A percentile compares a stretch with the other conserved stretches of the same genome.
These are phyloP conservation scores for Alviniconcha strummeri DNA, from an alignment of 2,888 invertebrate genomes.

Conservation along the genomic window DNA sequence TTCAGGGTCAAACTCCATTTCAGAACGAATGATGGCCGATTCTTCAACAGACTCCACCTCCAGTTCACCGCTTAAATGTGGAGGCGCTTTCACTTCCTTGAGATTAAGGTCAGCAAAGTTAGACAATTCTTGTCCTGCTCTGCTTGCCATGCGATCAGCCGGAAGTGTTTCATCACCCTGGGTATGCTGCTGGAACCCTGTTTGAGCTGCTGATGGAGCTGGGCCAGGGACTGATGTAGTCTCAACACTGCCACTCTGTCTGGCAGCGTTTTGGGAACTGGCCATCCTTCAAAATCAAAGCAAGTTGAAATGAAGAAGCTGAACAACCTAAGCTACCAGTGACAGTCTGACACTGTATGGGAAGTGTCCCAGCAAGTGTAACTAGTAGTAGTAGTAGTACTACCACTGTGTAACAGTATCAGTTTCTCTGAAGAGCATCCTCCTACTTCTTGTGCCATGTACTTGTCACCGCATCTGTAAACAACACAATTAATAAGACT, in stretches of 20 bases:
- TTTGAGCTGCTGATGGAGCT: too few species aligned
- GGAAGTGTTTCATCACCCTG: neutral
- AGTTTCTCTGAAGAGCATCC: neutral
- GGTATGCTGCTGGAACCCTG: too few species aligned
- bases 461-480: neutral
- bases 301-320: too few species aligned
- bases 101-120: neutral
- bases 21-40: neutral
- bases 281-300: too few species aligned
- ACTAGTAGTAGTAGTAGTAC: too few species aligned
- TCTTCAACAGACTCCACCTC: neutral
- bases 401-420: neutral
- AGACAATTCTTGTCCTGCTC: neutral
- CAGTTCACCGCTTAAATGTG: neutral
- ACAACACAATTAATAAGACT: neutral
- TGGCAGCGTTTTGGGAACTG: too few species aligned
- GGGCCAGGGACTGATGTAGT: too few species aligned
- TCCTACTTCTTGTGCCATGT: neutral
- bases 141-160: neutral
- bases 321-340: too few species aligned
- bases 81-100: neutral
- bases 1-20: slow-evolving; percentile 17
- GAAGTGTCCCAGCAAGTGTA: too few species aligned
- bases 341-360: too few species aligned
- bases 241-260: too few species aligned